Base-by-base conservation (phyloP, 2,113 vertebrate species). In the Ornithorhynchus anatinus region DNA sequence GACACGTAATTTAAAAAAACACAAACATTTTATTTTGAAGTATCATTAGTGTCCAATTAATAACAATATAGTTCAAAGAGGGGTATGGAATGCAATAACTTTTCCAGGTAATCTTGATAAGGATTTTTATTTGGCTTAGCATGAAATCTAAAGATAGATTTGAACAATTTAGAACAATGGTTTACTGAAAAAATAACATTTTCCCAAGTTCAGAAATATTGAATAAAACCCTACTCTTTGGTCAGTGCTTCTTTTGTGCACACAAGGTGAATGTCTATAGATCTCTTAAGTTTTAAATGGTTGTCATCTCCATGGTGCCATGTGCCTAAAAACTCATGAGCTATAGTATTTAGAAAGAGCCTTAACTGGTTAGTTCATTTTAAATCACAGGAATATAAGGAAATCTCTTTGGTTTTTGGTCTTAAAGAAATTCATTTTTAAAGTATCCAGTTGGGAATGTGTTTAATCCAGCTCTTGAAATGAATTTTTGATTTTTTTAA, bases 141-240 rank as follows among this genome's bases (percentile, higher is more conserved):
- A 27, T 56, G 53, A 37, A 62, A 77, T 2, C 8, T 22, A 72
- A 53, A 70, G 36, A 33, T 20, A 4, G 29, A 16, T 56, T 33
- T 29, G 60, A 83, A 68, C 8, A 4, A 44, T 51, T 82, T 61
- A 42, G 32, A 88, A 69, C 2, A 58, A 12, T 39, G 11, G 8
- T 14, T 47, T 7, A 33, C 61, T 50, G 40, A 25, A 17, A 61
- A 74, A 77, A 68, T 16, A 33, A 11, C 32, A 10, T 61, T 36
- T 79, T 62, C 53, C 42, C 7, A 13, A 60, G 22, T 38, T 61
- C 77, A 79, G 4, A 75, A 36, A 32, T 52, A 7, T 52, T 44
- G 77, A 88, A 85, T 84, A 66, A 72, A 43, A 9, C 65, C 2
- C 22, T 17, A 45, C 44, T 82, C 36, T 73, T 69, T 65, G 40